Evolutionary conservation across 2,797 vertebrate genomes (phyloP).

Genomic region (Anisognathus igniventris): DNA sequence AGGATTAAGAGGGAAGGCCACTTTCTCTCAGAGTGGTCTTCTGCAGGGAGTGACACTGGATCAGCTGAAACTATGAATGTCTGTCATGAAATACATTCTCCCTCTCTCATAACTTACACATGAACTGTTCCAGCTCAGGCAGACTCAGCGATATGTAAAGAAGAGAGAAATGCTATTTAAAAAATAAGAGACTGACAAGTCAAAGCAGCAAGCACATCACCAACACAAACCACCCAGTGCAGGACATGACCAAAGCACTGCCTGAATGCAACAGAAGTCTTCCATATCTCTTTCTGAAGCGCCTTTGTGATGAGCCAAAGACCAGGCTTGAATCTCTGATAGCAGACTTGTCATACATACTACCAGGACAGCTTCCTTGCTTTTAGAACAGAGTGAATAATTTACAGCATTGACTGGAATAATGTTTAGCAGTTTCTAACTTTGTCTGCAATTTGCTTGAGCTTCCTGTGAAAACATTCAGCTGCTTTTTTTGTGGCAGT

Average conservation of each 20-base stretch:
- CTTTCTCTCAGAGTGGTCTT: background rate
- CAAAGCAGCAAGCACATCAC: background rate
- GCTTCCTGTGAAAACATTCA: background rate
- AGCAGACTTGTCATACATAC: background rate
- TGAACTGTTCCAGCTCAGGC: background rate
- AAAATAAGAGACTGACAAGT: background rate
- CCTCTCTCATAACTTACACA: background rate
- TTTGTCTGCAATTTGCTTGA: background rate
- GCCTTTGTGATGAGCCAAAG: background rate
- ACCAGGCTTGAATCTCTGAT: background rate
- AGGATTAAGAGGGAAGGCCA: background rate
- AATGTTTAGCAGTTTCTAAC: background rate
- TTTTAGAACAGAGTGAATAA: background rate
- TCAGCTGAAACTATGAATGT: background rate
- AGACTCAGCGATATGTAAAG: background rate
- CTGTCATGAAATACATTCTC: background rate
- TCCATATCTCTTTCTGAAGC: background rate
- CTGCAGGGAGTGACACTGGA: background rate
- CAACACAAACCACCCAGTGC: background rate
- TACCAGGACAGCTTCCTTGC: background rate
- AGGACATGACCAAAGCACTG: background rate
- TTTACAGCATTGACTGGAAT: background rate
- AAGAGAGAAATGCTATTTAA: background rate
- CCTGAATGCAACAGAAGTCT: background rate
- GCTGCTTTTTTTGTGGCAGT: background rate